Conservation (phyloP, 64 coral and sea anemone genomes). For the Platygyra sinensis region DNA sequence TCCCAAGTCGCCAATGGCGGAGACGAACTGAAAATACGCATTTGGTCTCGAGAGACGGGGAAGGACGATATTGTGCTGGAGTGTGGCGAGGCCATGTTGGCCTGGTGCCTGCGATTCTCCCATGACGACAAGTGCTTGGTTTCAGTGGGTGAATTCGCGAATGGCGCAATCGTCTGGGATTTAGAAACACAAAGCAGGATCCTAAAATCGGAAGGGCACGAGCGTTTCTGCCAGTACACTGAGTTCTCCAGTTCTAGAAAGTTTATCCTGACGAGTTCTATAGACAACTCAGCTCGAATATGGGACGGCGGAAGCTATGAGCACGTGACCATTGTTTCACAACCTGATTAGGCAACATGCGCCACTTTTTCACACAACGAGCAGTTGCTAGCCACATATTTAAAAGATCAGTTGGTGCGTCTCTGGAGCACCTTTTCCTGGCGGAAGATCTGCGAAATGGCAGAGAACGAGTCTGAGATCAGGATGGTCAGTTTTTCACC, state of each 20-base stretch:
- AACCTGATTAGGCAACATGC: slow-evolving; percentile 62
- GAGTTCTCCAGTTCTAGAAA: slow-evolving; percentile 58
- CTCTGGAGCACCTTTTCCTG: slow-evolving; percentile 33
- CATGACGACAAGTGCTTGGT: slow-evolving; percentile 46
- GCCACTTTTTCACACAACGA: slow-evolving; percentile 55
- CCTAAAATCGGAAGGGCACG: slow-evolving; percentile 38
- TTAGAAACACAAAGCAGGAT: slow-evolving; percentile 37
- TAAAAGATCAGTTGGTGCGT: slow-evolving; percentile 46
- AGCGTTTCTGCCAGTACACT: slow-evolving; percentile 64
- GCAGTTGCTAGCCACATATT: slow-evolving; percentile 47
- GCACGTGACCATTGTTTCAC: slow-evolving; percentile 45
- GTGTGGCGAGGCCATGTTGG: slow-evolving; percentile 31
- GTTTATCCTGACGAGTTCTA: slow-evolving; percentile 53
- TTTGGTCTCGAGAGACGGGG: slow-evolving; percentile 57
- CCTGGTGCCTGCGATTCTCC: slow-evolving; percentile 60
- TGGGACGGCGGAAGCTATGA: slow-evolving; percentile 25
- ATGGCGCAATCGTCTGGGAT: slow-evolving; percentile 60
- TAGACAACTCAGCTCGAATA: slow-evolving; percentile 60
- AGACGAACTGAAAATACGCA: slow-evolving; percentile 64
- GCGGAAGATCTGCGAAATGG: neutral
- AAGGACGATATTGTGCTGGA: slow-evolving; percentile 50
- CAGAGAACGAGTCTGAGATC: slow-evolving; percentile 57
- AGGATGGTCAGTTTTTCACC: slow-evolving; percentile 64
- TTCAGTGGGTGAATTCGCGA: slow-evolving; percentile 59
- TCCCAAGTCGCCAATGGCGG: slow-evolving; percentile 60